phyloP scores from a whole-genome alignment of 1,140 invertebrate species.

The Drosophila ananassae region DNA sequence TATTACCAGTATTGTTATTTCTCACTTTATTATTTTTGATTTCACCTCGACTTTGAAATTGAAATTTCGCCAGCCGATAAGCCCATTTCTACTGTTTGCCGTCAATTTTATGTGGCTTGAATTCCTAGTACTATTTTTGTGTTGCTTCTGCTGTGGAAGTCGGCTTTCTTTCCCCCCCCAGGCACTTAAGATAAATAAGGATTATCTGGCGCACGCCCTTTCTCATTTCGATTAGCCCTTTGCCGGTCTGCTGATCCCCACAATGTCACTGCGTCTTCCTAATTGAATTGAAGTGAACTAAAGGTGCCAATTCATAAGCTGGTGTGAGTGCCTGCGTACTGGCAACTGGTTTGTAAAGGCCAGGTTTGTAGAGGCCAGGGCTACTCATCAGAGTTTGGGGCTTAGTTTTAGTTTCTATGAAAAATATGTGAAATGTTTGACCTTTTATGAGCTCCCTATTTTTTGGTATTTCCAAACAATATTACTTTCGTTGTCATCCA shows the following conservation, averaged over 20 bases:
- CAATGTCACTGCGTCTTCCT: slow-evolving; percentile 35
- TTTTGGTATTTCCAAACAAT: too few species aligned
- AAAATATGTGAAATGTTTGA: too few species aligned
- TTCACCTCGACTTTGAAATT: slow-evolving; percentile 73
- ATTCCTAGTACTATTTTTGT: not conserved
- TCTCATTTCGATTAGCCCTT: slow-evolving; percentile 13
- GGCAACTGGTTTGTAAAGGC: too few species aligned
- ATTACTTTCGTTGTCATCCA: too few species aligned
- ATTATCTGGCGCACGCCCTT: slow-evolving; percentile 12
- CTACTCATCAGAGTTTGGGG: slow-evolving; percentile 14
- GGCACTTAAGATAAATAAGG: slow-evolving; percentile 8
- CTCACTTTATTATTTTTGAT: slow-evolving; percentile 29
- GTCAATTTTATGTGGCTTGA: slow-evolving; percentile 4
- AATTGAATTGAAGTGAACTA: slow-evolving; percentile 18
- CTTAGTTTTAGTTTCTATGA: not conserved
- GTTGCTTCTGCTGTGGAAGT: not conserved
- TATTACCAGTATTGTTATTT: slow-evolving; percentile 37
- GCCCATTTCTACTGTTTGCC: slow-evolving; percentile 16
- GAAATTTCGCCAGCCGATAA: slow-evolving; percentile 57
- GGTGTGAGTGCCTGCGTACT: slow-evolving; percentile 8
- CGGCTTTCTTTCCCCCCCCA: not conserved
- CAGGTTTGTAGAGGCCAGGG: too few species aligned
- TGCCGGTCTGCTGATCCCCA: slow-evolving; percentile 25
- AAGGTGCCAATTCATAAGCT: slow-evolving; percentile 46
- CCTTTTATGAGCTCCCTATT: too few species aligned